Base-by-base conservation (phyloP, 2,888 invertebrate genomes). In the Spialia ferax region DNA sequence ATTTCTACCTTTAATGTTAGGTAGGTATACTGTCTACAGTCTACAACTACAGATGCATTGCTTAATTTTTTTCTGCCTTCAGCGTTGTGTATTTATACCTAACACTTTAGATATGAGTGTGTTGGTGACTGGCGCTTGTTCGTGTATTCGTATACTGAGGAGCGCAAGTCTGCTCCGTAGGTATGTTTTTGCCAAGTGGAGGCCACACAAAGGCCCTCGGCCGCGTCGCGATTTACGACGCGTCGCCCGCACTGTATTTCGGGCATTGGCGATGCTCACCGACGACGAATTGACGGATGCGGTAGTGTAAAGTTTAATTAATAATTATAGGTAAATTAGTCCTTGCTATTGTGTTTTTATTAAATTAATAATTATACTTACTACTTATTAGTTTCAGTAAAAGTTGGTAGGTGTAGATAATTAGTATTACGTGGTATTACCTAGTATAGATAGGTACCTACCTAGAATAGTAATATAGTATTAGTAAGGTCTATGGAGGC, bases 181-280 rank as follows among this genome's bases (percentile, higher is more conserved):
- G 80, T 79, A 80, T 85, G 86, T 84, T 84, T 85, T 83, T 80
- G 82, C 83, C 81, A 77, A 76, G 79, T 76, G 80, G 86, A 86
- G 89, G 88, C 86, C 87, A 81, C 86, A 88, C 88, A 88, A 88
- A 89, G 89, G 86, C 87, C 87, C 86, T 84, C 85, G 84, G 86
- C 85, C 86, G 89, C 89, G 92, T 89, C 93, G 94, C 94, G 95
- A 94, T 91, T 94, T 95, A 94, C 95, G 94, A 91, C 94, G 88
- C 94, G 94, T 94, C 88, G 84, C 84, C 87, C 93, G 89, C 91
- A 86, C 91, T 87, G 90, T 91, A 91, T 93, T 93, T 92, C 86
- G 93, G 91, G 89, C 91, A 90, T 88, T 87, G 90, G 80, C 84
- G 85, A 86, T 85, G 81, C 71, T 68, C 70, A 15, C 29, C 75